A percentile compares a stretch with the other conserved stretches of the same genome.
Evolutionary conservation across 2,888 invertebrate species (phyloP).

Genomic region (Rhagonycha lutea): DNA sequence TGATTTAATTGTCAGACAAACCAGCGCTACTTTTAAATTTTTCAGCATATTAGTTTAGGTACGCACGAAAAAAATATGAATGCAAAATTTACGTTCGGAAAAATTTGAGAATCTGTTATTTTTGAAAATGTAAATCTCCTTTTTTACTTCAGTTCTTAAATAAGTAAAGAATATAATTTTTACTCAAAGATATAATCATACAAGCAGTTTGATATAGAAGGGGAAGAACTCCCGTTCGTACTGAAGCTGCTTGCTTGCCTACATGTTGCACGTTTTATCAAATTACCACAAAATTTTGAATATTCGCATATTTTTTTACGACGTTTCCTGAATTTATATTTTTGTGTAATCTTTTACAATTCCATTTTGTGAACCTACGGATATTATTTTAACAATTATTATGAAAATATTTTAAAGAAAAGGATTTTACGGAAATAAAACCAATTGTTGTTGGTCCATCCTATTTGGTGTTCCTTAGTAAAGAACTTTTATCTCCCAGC

Average conservation of each 20-base stretch:
- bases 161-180: background rate
- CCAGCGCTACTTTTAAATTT: conserved; percentile 20
- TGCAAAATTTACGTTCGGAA: background rate
- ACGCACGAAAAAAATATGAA: background rate
- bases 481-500: no score
- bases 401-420: no score
- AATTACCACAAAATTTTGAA: background rate
- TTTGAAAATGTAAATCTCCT: background rate
- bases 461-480: no score
- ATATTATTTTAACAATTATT: no score
- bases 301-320: background rate
- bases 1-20: conserved; percentile 35
- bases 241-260: background rate
- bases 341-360: no score
- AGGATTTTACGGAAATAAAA: no score
- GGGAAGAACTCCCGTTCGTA: background rate
- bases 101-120: background rate
- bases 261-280: background rate
- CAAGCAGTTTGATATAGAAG: background rate
- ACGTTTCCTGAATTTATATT: no score
- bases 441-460: no score
- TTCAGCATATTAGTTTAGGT: conserved; percentile 17
- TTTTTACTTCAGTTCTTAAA: background rate
- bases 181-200: background rate
- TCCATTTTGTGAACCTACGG: no score